phyloP scores from a whole-genome alignment of 2,888 invertebrate species.

The Oligia latruncula region DNA sequence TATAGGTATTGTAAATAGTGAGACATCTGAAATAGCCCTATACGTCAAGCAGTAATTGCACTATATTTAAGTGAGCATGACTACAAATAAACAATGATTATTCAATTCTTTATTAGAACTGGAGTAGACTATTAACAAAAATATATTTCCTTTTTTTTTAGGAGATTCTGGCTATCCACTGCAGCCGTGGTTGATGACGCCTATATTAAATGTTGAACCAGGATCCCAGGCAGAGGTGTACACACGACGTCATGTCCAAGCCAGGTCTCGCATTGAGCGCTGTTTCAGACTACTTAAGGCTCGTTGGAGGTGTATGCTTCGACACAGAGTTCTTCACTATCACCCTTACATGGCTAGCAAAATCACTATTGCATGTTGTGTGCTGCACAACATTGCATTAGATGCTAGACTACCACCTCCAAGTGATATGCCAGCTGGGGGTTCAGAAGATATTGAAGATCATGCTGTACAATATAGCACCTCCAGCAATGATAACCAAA shows the following conservation, averaged over 20 bases:
- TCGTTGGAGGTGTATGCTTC: conserved; percentile 6
- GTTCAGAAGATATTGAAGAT: conserved; percentile 4
- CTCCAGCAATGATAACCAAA: not conserved
- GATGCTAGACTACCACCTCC: conserved; percentile 45
- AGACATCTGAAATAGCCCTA: too few species aligned
- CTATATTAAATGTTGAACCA: not conserved
- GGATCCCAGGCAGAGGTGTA: not conserved
- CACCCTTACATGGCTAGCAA: conserved; percentile 44
- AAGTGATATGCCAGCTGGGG: conserved; percentile 1
- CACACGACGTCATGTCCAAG: conserved; percentile 27
- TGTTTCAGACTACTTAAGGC: not conserved
- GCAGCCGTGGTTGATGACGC: not conserved
- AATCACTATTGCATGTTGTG: conserved; percentile 63
- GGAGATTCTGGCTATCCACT: not conserved
- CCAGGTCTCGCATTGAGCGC: not conserved
- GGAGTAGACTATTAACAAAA: too few species aligned
- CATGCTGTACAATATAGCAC: conserved; percentile 7
- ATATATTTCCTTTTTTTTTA: too few species aligned
- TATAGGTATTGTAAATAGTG: too few species aligned
- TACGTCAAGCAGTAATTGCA: too few species aligned
- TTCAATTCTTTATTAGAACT: too few species aligned
- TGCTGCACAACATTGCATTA: conserved; percentile 61
- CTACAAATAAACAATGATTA: too few species aligned
- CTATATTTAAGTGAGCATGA: too few species aligned
- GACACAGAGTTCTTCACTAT: conserved; percentile 14